A percentile compares a stretch with the other conserved stretches of the same genome.
Evolutionary conservation across 2,113 vertebrate species (phyloP).

Genomic region (Amblyopsis rosae): DNA sequence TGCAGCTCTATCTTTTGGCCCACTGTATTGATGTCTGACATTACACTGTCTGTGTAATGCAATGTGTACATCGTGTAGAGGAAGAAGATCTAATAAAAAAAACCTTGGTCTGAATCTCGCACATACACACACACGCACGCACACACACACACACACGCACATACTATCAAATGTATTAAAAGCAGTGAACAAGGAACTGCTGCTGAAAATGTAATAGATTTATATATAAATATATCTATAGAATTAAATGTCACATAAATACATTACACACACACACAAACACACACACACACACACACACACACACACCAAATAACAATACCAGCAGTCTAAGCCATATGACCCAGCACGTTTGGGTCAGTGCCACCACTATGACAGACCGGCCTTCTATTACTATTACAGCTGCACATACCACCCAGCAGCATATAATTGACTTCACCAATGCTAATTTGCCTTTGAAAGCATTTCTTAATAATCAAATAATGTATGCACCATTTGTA

Average conservation of each 20-base stretch:
- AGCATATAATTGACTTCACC: constrained; percentile 33
- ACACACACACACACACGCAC: background rate
- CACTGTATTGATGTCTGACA: too few relatives aligned
- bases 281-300: background rate
- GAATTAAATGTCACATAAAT: too few relatives aligned
- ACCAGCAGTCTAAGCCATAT: constrained; percentile 1
- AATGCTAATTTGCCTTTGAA: too few relatives aligned
- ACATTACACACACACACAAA: background rate
- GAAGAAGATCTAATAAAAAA: constrained; percentile 1
- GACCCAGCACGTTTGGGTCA: constrained; percentile 10
- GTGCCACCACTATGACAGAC: background rate
- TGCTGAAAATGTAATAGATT: background rate
- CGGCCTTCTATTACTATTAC: constrained; percentile 4
- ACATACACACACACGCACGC: too few relatives aligned
- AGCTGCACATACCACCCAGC: constrained; percentile 6
- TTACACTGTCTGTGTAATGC: too few relatives aligned
- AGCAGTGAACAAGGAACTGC: background rate
- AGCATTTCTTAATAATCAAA: background rate
- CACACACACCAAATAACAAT: constrained; percentile 10
- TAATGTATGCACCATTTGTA: background rate
- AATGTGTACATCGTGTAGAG: background rate
- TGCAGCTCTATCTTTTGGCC: too few relatives aligned
- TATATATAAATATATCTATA: background rate
- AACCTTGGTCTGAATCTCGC: constrained; percentile 6
- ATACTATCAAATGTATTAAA: background rate